Evolutionary conservation across 2,888 invertebrate genomes (phyloP), one percentile per base, ranked within the genome.

Genomic region (Nomada lathburiana): DNA sequence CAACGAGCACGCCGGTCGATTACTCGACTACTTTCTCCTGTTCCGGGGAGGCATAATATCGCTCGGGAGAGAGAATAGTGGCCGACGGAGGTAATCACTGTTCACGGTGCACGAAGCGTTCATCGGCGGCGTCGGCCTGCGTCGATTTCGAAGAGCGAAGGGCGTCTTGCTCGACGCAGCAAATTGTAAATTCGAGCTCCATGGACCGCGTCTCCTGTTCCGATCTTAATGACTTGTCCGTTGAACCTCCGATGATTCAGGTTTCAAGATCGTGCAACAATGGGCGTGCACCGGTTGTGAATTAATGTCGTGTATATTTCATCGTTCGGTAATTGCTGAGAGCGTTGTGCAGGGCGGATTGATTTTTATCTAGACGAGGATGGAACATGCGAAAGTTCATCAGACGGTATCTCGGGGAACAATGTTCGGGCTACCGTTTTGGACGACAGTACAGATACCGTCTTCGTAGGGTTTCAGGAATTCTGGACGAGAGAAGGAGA

Each of bases 121-220:
- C 20, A 64, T 70, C 80, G 60, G 72, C 80, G 83, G 70, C 63
- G 63, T 18, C 83, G 82, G 76, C n/a, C n/a, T n/a, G n/a, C n/a
- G 36, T 36, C 36, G 36, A 36, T 36, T 7, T 36, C 36, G 36
- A 36, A 7, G 7, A 79, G 83, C 85, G 85, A 76, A 86, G 86
- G 82, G 81, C 81, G 76, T 78, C 86, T 84, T 71, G 57, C 71
- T 82, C 44, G 53, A 63, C 73, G 80, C 82, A 69, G 16, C 16
- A 75, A 79, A 88, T 85, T 86, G 47, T 81, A 86, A 86, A 88
- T 83, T 85, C 88, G 81, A 75, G 86, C 77, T 76, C 85, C 76
- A 83, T 86, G 88, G 86, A 85, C 76, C 87, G 86, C 88, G 82
- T 88, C 84, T 87, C 87, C 86, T 84, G 80, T 70, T 63, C 62